Conservation (phyloP, 2,797 vertebrate genomes). For the Sebastes trivittatus region DNA sequence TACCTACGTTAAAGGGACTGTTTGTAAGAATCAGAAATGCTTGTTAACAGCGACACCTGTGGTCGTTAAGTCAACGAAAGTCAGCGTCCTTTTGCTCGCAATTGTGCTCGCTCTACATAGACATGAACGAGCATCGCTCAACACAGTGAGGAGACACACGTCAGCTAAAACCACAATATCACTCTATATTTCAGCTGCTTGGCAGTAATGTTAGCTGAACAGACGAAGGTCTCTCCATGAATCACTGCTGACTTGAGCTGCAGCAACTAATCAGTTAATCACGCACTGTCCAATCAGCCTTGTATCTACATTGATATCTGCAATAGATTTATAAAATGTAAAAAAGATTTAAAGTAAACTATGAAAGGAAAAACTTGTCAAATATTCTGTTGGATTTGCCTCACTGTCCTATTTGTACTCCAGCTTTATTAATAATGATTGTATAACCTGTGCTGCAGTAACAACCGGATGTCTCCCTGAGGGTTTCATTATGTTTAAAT, state of each 20-base stretch:
- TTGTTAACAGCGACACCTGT: too few relatives aligned
- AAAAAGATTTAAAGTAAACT: not conserved
- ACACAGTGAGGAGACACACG: too few relatives aligned
- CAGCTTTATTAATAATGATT: not conserved
- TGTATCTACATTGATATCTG: not conserved
- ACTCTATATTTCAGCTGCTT: too few relatives aligned
- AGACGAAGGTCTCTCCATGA: too few relatives aligned
- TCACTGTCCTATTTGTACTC: not conserved
- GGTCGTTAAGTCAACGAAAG: too few relatives aligned
- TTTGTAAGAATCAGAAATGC: too few relatives aligned
- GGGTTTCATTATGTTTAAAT: constrained; percentile 21
- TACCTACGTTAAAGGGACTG: too few relatives aligned
- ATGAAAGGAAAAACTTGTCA: not conserved
- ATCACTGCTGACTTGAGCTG: not conserved
- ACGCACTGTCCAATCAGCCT: not conserved
- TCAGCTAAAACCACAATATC: too few relatives aligned
- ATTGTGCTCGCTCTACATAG: too few relatives aligned
- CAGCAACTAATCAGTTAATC: not conserved
- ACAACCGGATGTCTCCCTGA: not conserved
- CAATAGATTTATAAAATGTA: not conserved
- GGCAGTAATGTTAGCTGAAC: too few relatives aligned
- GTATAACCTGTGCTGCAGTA: not conserved
- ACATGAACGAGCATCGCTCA: too few relatives aligned
- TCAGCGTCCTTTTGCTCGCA: too few relatives aligned
- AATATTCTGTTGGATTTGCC: not conserved